Evolutionary conservation across 1,140 invertebrate species (phyloP).

Genomic region (Trypoxylus dichotomus): DNA sequence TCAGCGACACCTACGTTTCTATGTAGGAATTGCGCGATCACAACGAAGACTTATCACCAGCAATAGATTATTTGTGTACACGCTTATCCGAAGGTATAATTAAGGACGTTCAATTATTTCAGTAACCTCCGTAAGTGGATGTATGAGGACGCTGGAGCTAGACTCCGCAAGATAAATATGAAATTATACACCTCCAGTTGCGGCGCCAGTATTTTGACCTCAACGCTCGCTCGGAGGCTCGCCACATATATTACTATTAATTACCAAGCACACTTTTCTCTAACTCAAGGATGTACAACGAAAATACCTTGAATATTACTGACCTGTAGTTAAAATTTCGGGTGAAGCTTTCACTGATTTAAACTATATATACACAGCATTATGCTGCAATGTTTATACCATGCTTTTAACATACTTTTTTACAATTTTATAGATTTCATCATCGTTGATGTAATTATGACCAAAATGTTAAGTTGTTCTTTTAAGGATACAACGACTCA

Average conservation of each 20-base stretch:
- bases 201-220: conserved; percentile 31
- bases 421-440: no score
- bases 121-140: conserved; percentile 9
- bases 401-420: no score
- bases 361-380: no score
- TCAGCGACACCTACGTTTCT: no score
- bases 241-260: conserved; percentile 34
- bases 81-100: not conserved
- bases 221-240: conserved; percentile 25
- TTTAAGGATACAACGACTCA: no score
- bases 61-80: not conserved
- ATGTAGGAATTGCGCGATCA: no score
- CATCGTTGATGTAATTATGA: no score
- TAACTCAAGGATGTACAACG: conserved; percentile 2
- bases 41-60: not conserved
- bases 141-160: not conserved
- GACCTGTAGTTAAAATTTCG: no score
- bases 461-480: no score
- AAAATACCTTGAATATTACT: no score
- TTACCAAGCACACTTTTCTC: conserved; percentile 23
- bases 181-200: conserved; percentile 32
- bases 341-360: no score
- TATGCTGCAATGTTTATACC: no score
- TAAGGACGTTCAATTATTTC: conserved; percentile 11
- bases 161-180: conserved; percentile 33